A percentile compares a stretch with the other conserved stretches of the same genome.
Conservation (phyloP, 2,888 invertebrate species). For the Drosophila atripex region DNA sequence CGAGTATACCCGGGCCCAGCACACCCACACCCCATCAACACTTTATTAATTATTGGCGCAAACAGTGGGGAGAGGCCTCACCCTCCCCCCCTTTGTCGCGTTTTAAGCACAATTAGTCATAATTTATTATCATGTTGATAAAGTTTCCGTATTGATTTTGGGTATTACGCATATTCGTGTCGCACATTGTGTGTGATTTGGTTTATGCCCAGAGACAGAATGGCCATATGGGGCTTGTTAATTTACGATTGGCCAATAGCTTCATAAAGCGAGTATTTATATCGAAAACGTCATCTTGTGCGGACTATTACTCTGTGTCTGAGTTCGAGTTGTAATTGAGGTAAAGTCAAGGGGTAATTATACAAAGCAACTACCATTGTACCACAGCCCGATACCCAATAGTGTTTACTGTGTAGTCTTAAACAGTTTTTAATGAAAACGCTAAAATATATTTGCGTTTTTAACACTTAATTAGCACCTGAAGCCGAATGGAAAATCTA, state of each 20-base stretch:
- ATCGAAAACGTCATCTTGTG: constrained; percentile 33
- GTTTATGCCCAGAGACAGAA: constrained; percentile 53
- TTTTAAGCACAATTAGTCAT: constrained; percentile 80
- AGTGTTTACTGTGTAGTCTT: constrained; percentile 33
- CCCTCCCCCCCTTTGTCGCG: constrained; percentile 57
- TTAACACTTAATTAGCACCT: constrained; percentile 68
- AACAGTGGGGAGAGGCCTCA: constrained; percentile 12
- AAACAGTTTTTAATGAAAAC: constrained; percentile 31
- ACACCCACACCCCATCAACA: constrained; percentile 46
- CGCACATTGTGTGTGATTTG: constrained; percentile 67
- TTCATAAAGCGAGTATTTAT: constrained; percentile 51
- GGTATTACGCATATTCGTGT: constrained; percentile 65
- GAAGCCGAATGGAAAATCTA: constrained; percentile 24
- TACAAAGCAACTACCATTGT: constrained; percentile 17
- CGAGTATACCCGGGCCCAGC: constrained; percentile 4
- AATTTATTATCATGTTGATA: constrained; percentile 71
- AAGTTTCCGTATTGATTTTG: constrained; percentile 73
- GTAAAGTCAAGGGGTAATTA: constrained; percentile 43
- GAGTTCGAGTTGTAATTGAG: constrained; percentile 32
- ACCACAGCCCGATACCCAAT: constrained; percentile 17
- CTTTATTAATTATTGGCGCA: constrained; percentile 63
- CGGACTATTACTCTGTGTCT: constrained; percentile 3
- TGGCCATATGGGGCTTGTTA: constrained; percentile 62
- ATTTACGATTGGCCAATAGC: constrained; percentile 67
- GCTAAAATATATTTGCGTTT: constrained; percentile 38